Evolutionary conservation across 2,797 vertebrate species (phyloP).

Genomic region (Myotis myotis): DNA sequence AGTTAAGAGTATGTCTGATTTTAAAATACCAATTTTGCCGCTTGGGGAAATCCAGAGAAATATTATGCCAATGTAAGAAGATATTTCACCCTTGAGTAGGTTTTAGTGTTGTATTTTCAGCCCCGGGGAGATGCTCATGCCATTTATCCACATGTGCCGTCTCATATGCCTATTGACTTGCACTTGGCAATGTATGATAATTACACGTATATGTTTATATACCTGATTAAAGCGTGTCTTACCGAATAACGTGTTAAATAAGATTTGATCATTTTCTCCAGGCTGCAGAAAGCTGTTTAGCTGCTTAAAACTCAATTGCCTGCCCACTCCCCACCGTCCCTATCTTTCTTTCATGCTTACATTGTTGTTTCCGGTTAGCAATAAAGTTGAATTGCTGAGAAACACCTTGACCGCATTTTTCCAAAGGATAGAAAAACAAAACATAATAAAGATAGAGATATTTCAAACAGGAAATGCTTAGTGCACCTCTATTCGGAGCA

Average conservation of each 20-base stretch:
- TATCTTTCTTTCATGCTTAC: background rate
- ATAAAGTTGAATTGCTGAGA: conserved; percentile 39
- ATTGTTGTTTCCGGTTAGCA: conserved; percentile 32
- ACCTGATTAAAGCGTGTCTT: background rate
- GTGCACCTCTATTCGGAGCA: background rate
- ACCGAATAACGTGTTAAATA: background rate
- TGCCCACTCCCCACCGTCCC: background rate
- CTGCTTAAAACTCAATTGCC: background rate
- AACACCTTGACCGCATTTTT: conserved; percentile 33
- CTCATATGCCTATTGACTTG: background rate
- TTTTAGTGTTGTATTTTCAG: background rate
- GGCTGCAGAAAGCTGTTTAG: background rate
- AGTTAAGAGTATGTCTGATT: background rate
- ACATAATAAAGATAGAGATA: background rate
- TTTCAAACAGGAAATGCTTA: background rate
- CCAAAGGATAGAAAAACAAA: conserved; percentile 1
- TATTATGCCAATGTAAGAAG: background rate
- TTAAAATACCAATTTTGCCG: background rate
- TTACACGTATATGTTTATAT: background rate
- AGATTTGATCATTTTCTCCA: conserved; percentile 33
- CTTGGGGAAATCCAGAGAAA: background rate
- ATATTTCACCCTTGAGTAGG: conserved; percentile 17
- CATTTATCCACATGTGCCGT: background rate
- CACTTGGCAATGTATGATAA: background rate
- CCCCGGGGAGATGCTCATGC: background rate